A percentile compares a stretch with the other conserved stretches of the same genome.
Evolutionary conservation across 2,797 vertebrate species (phyloP).

Genomic region (Sebastes reedi): DNA sequence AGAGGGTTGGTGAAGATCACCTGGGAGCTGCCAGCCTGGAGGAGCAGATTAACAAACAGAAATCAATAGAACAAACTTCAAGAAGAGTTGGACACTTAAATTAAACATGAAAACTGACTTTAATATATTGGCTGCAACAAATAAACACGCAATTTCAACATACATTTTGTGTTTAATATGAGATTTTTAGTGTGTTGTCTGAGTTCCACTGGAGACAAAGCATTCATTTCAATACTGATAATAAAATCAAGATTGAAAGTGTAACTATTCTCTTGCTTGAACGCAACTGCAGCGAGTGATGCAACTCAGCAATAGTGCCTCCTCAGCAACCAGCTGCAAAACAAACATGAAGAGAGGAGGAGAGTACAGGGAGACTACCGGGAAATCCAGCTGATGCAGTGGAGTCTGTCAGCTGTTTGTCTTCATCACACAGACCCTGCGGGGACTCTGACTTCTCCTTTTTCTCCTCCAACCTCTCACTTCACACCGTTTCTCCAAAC

Average conservation of each 20-base stretch:
- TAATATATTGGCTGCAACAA: not conserved
- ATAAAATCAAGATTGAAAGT: not conserved
- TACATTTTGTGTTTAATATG: not conserved
- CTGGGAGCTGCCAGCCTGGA: constrained; percentile 90
- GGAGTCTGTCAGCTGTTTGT: constrained; percentile 66
- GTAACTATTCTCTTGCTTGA: not conserved
- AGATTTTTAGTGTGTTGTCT: not conserved
- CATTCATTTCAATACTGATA: not conserved
- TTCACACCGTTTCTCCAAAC: constrained; percentile 53
- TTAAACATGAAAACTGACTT: not conserved
- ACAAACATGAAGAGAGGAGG: constrained; percentile 51
- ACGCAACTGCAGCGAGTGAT: not conserved
- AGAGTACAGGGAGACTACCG: constrained; percentile 12
- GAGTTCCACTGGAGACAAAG: not conserved
- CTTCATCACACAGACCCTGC: constrained; percentile 57
- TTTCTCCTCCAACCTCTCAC: constrained; percentile 46
- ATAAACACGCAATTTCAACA: not conserved
- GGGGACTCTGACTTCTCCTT: constrained; percentile 42
- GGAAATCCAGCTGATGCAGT: constrained; percentile 49
- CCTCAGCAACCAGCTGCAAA: constrained; percentile 55
- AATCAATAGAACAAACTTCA: not conserved
- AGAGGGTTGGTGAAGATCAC: constrained; percentile 94
- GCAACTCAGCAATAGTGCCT: constrained; percentile 12
- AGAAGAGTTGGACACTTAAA: not conserved
- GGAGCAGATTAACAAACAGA: constrained; percentile 13